Evolutionary conservation across 2,113 vertebrate species (phyloP).

Genomic region (Mus pahari): DNA sequence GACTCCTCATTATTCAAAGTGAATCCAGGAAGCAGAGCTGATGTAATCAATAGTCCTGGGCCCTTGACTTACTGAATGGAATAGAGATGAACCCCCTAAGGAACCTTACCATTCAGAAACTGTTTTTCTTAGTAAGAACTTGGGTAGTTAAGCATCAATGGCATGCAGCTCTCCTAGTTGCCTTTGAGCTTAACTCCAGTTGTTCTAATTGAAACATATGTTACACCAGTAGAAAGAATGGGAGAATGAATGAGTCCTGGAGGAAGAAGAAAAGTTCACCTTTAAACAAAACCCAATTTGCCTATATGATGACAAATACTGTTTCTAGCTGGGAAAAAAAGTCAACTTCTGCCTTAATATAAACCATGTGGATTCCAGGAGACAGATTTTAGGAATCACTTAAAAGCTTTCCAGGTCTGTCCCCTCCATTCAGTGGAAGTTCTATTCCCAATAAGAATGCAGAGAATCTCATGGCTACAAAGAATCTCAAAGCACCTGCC

Average conservation of each 20-base stretch:
- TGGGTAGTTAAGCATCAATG: background rate
- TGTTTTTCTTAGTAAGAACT: background rate
- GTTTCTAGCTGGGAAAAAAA: slow-evolving; percentile 11
- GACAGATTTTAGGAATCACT: background rate
- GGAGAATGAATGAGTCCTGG: background rate
- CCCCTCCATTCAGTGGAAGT: background rate
- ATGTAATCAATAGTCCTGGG: background rate
- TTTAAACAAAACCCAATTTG: slow-evolving; percentile 15
- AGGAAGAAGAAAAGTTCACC: background rate
- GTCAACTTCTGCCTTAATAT: background rate
- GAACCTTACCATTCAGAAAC: background rate
- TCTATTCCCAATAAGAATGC: background rate
- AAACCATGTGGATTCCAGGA: background rate
- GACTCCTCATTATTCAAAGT: background rate
- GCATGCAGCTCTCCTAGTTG: background rate
- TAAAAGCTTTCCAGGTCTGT: background rate
- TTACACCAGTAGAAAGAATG: background rate
- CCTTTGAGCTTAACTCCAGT: background rate
- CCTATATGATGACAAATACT: background rate
- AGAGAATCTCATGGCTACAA: background rate
- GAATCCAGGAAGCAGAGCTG: background rate
- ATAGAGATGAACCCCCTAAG: background rate
- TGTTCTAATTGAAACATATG: background rate
- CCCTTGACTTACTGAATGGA: background rate
- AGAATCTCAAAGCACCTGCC: slow-evolving; percentile 18